Conservation (phyloP, 2,888 invertebrate species). For the Xanthia icteritia region DNA sequence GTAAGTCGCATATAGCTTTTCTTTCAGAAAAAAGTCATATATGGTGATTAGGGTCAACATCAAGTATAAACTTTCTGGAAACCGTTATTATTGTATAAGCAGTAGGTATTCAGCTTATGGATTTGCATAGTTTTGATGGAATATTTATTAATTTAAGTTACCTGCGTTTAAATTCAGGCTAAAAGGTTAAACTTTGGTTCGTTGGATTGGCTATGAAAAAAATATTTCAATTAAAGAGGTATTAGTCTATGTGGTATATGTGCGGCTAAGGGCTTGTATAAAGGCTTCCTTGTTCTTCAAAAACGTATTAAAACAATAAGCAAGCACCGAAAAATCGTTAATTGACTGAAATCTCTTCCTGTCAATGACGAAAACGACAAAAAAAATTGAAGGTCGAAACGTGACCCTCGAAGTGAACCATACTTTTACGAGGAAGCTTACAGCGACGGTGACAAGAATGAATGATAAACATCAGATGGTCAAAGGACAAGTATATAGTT, state of each 20-base stretch:
- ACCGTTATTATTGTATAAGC: not conserved
- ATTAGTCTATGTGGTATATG: not conserved
- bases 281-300: not conserved
- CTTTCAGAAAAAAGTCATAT: not conserved
- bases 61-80: not conserved
- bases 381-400: not conserved
- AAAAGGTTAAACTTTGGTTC: not conserved
- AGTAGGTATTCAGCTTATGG: too few species aligned
- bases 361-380: not conserved
- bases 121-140: not conserved
- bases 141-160: not conserved
- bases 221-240: not conserved
- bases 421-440: conserved; percentile 30
- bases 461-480: conserved; percentile 43
- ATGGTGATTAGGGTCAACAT: not conserved
- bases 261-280: not conserved
- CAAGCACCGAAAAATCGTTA: not conserved
- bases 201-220: not conserved
- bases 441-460: conserved; percentile 2
- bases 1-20: not conserved
- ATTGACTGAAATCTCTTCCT: conserved; percentile 2
- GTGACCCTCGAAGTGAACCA: not conserved
- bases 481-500: conserved; percentile 59
- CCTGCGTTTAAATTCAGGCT: not conserved
- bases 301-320: not conserved